A percentile compares a stretch with the other conserved stretches of the same genome.
Evolutionary conservation across 2,888 invertebrate species (phyloP).

Genomic region (Heteromyza rotundicornis): DNA sequence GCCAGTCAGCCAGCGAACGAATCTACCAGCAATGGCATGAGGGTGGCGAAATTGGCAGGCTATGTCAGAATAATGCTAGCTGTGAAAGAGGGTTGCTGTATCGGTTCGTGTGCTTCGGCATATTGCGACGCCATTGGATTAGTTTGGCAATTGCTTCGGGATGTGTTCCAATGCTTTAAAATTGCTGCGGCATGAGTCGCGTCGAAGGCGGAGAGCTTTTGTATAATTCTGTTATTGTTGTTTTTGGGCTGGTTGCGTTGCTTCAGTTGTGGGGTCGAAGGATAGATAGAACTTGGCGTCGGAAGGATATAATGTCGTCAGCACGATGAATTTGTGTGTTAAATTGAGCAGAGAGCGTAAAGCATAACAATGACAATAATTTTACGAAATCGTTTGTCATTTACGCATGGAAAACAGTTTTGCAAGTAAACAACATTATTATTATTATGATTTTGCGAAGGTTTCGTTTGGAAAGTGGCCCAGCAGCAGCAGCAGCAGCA

Average conservation of each 20-base stretch:
- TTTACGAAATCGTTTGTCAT: constrained; percentile 54
- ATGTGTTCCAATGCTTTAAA: constrained; percentile 34
- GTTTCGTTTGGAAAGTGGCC: background rate
- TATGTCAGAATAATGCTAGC: constrained; percentile 31
- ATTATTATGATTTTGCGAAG: too few species aligned
- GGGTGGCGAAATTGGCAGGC: constrained; percentile 13
- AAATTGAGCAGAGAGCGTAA: constrained; percentile 50
- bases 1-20: too few species aligned
- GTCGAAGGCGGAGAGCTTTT: constrained; percentile 2
- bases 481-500: background rate
- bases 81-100: constrained; percentile 19
- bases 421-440: constrained; percentile 46
- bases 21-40: constrained; percentile 24
- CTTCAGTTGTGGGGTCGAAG: constrained; percentile 45
- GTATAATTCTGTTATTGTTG: constrained; percentile 10
- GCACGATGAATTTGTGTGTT: constrained; percentile 46
- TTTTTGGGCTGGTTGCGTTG: constrained; percentile 32
- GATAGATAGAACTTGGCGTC: constrained; percentile 30
- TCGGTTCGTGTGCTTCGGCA: constrained; percentile 15
- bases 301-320: constrained; percentile 55
- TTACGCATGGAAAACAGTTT: constrained; percentile 56
- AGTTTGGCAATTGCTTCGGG: constrained; percentile 52
- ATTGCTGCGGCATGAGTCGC: background rate
- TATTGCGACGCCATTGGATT: constrained; percentile 36
- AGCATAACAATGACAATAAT: constrained; percentile 52